Evolutionary conservation across 2,113 vertebrate genomes (phyloP).

Genomic region (Forbesichthys agassizii): DNA sequence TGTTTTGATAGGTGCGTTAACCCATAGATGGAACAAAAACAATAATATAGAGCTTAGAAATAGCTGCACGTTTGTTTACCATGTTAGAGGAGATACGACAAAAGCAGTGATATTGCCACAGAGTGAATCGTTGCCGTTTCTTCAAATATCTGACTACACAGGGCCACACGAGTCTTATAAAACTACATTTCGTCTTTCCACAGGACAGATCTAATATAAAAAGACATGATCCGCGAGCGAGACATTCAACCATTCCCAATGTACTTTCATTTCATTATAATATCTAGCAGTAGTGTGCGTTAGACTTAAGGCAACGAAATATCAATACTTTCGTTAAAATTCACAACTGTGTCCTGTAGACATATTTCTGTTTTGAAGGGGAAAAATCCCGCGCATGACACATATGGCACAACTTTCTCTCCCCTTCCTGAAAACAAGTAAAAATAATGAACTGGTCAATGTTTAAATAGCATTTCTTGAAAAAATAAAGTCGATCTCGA

Average conservation of each 20-base stretch:
- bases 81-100: conserved; percentile 1
- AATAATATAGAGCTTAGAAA: background rate
- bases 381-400: conserved; percentile 46
- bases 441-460: conserved; percentile 39
- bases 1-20: background rate
- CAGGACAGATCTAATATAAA: conserved; percentile 22
- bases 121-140: background rate
- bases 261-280: conserved; percentile 45
- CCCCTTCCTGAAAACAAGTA: conserved; percentile 36
- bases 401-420: conserved; percentile 55
- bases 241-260: conserved; percentile 63
- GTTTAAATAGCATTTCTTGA: conserved; percentile 82
- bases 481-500: conserved; percentile 85
- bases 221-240: conserved; percentile 56
- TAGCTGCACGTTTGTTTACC: conserved; percentile 11
- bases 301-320: conserved; percentile 76
- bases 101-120: background rate
- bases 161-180: conserved; percentile 35
- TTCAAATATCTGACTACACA: conserved; percentile 22
- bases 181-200: conserved; percentile 44
- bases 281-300: conserved; percentile 65
- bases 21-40: background rate
- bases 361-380: conserved; percentile 39
- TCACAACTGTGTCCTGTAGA: conserved; percentile 54
- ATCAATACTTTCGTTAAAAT: conserved; percentile 55